A percentile compares a stretch with the other conserved stretches of the same genome.
Evolutionary conservation across 2,797 vertebrate genomes (phyloP).

Genomic region (Tenualosa ilisha): DNA sequence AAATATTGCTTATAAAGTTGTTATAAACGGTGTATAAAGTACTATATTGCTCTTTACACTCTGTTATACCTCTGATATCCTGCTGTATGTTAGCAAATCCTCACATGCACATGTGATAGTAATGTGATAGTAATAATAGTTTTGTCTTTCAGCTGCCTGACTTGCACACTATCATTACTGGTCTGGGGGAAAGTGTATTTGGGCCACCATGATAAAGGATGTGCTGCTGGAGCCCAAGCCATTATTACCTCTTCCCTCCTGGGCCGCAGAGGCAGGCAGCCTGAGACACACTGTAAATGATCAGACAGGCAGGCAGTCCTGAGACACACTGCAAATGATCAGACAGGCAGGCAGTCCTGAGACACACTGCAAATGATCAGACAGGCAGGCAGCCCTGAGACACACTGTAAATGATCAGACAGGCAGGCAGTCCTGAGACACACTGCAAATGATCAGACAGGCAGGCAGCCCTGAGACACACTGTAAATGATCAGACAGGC

Average conservation of each 20-base stretch:
- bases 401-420: too few relatives aligned
- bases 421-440: neutral
- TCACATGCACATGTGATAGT: neutral
- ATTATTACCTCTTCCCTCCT: neutral
- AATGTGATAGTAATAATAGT: too few relatives aligned
- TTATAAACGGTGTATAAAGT: too few relatives aligned
- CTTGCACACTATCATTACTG: neutral
- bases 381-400: too few relatives aligned
- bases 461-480: too few relatives aligned
- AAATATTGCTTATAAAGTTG: too few relatives aligned
- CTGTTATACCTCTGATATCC: neutral
- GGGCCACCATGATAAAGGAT: neutral
- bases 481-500: too few relatives aligned
- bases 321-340: too few relatives aligned
- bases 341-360: neutral
- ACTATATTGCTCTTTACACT: neutral
- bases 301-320: too few relatives aligned
- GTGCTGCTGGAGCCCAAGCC: neutral
- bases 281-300: too few relatives aligned
- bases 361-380: neutral
- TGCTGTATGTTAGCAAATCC: neutral
- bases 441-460: too few relatives aligned
- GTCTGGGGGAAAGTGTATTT: conserved; percentile 6
- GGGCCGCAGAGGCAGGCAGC: neutral
- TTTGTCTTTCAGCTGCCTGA: neutral